Evolutionary conservation across 2,113 vertebrate species (phyloP).

Genomic region (Porphyrio hochstetteri): DNA sequence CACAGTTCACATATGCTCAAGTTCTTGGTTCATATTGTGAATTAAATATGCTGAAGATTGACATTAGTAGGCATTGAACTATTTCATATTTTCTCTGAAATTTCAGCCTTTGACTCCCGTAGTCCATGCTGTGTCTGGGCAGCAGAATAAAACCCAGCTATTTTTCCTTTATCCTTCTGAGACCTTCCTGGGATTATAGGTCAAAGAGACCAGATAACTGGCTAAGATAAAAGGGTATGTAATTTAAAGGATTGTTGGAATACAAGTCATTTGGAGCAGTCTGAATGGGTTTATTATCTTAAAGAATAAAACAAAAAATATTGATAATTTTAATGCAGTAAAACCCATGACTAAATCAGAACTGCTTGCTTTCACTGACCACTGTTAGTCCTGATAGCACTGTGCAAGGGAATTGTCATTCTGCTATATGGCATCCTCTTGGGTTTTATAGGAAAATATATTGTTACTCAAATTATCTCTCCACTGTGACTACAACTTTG

Average conservation of each 20-base stretch:
- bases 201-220: background rate
- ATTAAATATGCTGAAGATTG: background rate
- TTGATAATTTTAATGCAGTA: background rate
- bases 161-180: constrained; percentile 24
- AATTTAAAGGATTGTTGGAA: background rate
- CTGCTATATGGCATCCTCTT: background rate
- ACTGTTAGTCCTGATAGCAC: background rate
- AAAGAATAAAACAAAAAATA: background rate
- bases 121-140: background rate
- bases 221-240: background rate
- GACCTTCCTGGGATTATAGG: constrained; percentile 1
- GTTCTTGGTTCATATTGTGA: background rate
- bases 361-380: background rate
- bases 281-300: background rate
- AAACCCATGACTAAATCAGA: background rate
- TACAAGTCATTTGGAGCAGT: background rate
- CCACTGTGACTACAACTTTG: background rate
- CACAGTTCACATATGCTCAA: rapidly evolving
- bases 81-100: background rate
- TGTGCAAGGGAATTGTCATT: background rate
- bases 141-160: background rate
- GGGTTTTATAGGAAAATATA: background rate
- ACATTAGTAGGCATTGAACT: background rate
- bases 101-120: background rate
- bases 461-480: background rate